Percentiles rank a stretch among this genome's conserved stretches.
Conservation (phyloP, 2,113 vertebrate genomes). For the Pedetes capensis region DNA sequence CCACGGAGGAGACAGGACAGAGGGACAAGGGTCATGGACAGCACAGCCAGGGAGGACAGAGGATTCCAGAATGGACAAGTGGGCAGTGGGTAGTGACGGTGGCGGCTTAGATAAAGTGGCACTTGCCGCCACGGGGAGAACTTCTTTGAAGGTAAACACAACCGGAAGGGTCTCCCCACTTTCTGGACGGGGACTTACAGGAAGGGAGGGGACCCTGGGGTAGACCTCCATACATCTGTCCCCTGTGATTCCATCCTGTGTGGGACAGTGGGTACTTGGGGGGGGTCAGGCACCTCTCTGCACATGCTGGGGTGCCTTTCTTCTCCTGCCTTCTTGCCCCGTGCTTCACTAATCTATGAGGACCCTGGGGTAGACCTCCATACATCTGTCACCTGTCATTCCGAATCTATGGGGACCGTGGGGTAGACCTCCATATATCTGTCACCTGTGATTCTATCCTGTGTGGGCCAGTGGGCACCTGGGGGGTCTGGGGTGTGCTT, state of each 20-base stretch:
- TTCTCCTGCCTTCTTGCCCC: not conserved
- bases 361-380: too few relatives aligned
- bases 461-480: too few relatives aligned
- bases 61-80: not conserved
- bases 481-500: too few relatives aligned
- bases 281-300: rapidly evolving
- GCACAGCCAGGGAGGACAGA: not conserved
- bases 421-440: too few relatives aligned
- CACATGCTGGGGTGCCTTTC: not conserved
- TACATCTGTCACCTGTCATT: too few relatives aligned
- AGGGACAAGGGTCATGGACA: rapidly evolving
- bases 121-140: not conserved
- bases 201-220: rapidly evolving
- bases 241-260: too few relatives aligned
- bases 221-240: too few relatives aligned
- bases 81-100: too few relatives aligned
- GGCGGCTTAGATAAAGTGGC: not conserved
- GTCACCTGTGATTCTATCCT: too few relatives aligned
- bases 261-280: too few relatives aligned
- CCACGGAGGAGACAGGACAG: not conserved
- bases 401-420: too few relatives aligned
- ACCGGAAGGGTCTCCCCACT: not conserved
- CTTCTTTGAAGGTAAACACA: not conserved
- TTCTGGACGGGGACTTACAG: not conserved
- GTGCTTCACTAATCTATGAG: too few relatives aligned